Conservation (phyloP, 2,888 invertebrate species). For the Girardia tigrina region DNA sequence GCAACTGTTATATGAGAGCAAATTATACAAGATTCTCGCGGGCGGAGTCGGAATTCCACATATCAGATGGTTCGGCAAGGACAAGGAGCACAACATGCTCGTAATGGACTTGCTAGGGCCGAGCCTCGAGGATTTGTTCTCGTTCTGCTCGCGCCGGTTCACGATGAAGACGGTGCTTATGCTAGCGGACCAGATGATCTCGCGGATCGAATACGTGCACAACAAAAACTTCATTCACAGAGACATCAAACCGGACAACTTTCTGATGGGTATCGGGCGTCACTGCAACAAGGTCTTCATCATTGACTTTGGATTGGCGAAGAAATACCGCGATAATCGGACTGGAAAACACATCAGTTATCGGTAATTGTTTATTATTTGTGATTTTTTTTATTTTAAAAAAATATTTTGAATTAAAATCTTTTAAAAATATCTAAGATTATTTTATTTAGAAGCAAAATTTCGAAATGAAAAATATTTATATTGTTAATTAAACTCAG, state of each 20-base stretch:
- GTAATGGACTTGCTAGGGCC: slow-evolving; percentile 98
- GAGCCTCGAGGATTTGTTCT: slow-evolving; percentile 92
- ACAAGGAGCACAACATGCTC: slow-evolving; percentile 89
- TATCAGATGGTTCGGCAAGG: slow-evolving; percentile 65
- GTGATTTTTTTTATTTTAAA: no score
- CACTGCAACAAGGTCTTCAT: slow-evolving; percentile 62
- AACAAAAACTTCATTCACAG: slow-evolving; percentile 98
- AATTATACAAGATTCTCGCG: slow-evolving; percentile 53
- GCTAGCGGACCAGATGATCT: slow-evolving; percentile 73
- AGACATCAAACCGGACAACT: slow-evolving; percentile 67
- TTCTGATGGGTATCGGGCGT: slow-evolving; percentile 53
- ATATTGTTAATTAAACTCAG: no score
- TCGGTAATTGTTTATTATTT: no score
- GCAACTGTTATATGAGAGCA: slow-evolving; percentile 54
- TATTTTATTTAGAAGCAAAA: no score
- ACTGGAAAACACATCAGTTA: slow-evolving; percentile 82
- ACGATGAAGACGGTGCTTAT: slow-evolving; percentile 99
- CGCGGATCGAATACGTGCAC: slow-evolving; percentile 90
- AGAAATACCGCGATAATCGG: slow-evolving; percentile 86
- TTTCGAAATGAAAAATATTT: no score
- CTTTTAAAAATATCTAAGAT: no score
- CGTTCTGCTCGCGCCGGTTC: slow-evolving; percentile 94
- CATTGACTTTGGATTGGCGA: slow-evolving; percentile 97
- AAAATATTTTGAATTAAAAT: no score
- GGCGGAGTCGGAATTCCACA: slow-evolving; percentile 43